A percentile compares a stretch with the other conserved stretches of the same genome.
These are phyloP conservation scores for Eleutherodactylus coqui DNA, from an alignment of 2,797 vertebrate species.

Conservation along the genomic window DNA sequence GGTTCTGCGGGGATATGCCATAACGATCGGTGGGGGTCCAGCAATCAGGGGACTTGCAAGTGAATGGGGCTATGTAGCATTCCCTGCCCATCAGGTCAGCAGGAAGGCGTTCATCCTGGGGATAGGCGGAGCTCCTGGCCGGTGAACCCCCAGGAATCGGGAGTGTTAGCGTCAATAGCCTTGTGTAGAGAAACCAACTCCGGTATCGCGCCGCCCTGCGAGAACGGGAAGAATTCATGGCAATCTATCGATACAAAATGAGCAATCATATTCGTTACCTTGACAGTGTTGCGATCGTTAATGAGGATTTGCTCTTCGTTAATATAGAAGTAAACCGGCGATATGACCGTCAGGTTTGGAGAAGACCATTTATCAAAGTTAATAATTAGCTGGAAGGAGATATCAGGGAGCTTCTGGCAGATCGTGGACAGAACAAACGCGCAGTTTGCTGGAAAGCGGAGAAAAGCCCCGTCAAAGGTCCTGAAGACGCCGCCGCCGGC, in stretches of 20 bases:
- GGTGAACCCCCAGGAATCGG: no score
- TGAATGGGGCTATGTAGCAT: no score
- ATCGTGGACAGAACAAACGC: constrained; percentile 98
- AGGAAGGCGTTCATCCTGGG: no score
- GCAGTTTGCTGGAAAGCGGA: constrained; percentile 94
- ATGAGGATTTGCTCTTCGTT: constrained; percentile 98
- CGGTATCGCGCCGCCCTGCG: no score
- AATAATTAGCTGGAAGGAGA: constrained; percentile 98
- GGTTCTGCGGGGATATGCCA: no score
- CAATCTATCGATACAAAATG: not conserved
- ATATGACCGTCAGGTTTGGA: constrained; percentile 96
- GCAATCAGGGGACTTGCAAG: no score
- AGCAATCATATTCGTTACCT: constrained; percentile 76
- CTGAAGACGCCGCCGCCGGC: constrained; percentile 94
- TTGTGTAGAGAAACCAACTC: no score
- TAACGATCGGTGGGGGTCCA: no score
- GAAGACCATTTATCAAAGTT: constrained; percentile 98
- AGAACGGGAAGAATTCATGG: not conserved
- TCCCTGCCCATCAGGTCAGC: no score
- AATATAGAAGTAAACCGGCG: constrained; percentile 95
- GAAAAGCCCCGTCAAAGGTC: constrained; percentile 94
- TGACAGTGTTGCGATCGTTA: constrained; percentile 88
- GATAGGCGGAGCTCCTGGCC: no score
- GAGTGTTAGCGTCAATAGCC: no score
- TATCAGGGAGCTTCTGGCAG: constrained; percentile 96